These are phyloP conservation scores for Procambarus clarkii DNA, from an alignment of 1,140 invertebrate species.

Conservation along the genomic window DNA sequence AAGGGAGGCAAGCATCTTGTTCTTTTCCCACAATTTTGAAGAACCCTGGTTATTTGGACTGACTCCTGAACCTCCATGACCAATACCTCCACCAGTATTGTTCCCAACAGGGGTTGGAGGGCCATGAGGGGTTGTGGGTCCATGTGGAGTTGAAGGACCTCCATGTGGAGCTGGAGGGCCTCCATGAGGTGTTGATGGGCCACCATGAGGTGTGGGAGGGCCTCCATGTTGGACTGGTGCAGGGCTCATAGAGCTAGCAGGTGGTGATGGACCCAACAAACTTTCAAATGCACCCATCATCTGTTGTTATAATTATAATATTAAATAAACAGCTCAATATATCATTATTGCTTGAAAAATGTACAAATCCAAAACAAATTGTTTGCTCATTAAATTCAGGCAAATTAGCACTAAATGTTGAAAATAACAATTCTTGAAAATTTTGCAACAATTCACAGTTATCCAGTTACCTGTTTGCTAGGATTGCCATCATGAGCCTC, in stretches of 20 bases:
- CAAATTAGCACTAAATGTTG: neutral
- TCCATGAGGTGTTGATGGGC: slow-evolving; percentile 64
- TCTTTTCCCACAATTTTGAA: slow-evolving; percentile 52
- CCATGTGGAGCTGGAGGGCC: slow-evolving; percentile 62
- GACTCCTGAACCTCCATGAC: slow-evolving; percentile 28
- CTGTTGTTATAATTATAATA: slow-evolving; percentile 18
- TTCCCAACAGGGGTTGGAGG: slow-evolving; percentile 63
- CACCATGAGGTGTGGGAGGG: slow-evolving; percentile 55
- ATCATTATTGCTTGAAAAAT: neutral
- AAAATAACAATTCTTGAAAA: neutral
- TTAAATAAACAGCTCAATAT: neutral
- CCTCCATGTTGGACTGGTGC: slow-evolving; percentile 58
- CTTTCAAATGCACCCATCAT: slow-evolving; percentile 68
- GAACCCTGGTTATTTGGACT: slow-evolving; percentile 61
- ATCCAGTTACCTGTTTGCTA: slow-evolving; percentile 63
- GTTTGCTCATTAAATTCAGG: neutral
- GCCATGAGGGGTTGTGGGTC: slow-evolving; percentile 51
- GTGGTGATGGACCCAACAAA: slow-evolving; percentile 65
- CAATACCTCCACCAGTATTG: slow-evolving; percentile 31
- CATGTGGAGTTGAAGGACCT: slow-evolving; percentile 58
- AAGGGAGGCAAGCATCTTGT: slow-evolving; percentile 66
- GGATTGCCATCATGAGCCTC: slow-evolving; percentile 72
- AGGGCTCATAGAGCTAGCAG: slow-evolving; percentile 65
- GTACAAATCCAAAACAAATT: neutral
- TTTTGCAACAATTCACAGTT: neutral